phyloP scores from a whole-genome alignment of 30 jellyfish, hydroid and myxozoan genomes.

The Catostylus mosaicus region DNA sequence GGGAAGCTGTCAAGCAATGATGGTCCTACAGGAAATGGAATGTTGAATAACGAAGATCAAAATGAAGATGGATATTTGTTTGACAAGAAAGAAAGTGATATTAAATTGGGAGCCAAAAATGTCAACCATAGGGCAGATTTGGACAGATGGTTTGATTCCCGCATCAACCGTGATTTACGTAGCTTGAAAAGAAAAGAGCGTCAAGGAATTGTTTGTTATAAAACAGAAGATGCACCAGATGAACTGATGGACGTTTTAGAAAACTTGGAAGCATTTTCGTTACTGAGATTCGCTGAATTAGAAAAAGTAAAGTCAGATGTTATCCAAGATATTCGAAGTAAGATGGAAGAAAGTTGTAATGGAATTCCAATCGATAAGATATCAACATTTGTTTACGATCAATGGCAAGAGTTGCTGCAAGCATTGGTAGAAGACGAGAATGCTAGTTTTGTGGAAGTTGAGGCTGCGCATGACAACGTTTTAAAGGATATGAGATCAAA shows the following conservation, averaged over 20 bases:
- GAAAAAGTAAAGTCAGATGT: slow-evolving; percentile 27
- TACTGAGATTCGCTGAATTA: slow-evolving; percentile 18
- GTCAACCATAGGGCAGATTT: too few relatives aligned
- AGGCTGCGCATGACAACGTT: slow-evolving; percentile 8
- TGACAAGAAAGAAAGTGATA: too few relatives aligned
- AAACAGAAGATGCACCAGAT: background rate
- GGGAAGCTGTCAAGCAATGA: too few relatives aligned
- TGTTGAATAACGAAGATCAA: background rate
- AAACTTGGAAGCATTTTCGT: slow-evolving; percentile 22
- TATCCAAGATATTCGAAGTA: slow-evolving; percentile 12
- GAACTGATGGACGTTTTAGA: background rate
- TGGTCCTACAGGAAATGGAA: background rate
- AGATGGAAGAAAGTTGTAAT: slow-evolving; percentile 43
- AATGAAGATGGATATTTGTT: background rate
- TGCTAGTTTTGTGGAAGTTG: slow-evolving; percentile 3
- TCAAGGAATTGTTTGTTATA: too few relatives aligned
- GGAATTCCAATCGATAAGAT: slow-evolving; percentile 53
- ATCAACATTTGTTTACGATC: slow-evolving; percentile 34
- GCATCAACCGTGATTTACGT: too few relatives aligned
- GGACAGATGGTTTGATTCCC: too few relatives aligned
- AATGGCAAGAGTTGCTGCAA: slow-evolving; percentile 33
- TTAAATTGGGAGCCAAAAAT: too few relatives aligned
- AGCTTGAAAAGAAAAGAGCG: background rate
- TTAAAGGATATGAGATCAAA: slow-evolving; percentile 32
- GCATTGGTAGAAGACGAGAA: slow-evolving; percentile 14